These are phyloP conservation scores for Hydropsyche tenuis DNA, from an alignment of 1,140 invertebrate genomes.

Conservation along the genomic window DNA sequence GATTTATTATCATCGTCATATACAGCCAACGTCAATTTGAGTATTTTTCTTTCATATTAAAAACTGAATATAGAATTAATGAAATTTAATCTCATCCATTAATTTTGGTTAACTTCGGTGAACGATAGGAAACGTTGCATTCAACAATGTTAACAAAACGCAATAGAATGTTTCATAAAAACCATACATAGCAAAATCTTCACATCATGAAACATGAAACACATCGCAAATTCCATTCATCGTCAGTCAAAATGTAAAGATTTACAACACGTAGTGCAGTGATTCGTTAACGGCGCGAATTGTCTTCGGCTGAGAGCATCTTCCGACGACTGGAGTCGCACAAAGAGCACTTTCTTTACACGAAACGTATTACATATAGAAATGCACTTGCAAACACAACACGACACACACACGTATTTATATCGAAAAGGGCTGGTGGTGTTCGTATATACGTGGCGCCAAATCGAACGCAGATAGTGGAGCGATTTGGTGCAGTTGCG, in stretches of 20 bases:
- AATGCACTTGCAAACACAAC: not conserved
- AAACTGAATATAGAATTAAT: no score
- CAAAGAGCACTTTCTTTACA: conserved; percentile 13
- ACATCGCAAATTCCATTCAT: not conserved
- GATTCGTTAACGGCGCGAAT: conserved; percentile 35
- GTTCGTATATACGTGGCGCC: not conserved
- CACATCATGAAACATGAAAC: not conserved
- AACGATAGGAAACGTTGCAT: no score
- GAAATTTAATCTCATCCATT: no score
- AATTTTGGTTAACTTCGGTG: no score
- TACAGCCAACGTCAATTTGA: no score
- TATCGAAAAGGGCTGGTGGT: not conserved
- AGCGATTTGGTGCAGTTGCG: conserved; percentile 1
- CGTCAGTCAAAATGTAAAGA: not conserved
- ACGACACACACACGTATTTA: not conserved
- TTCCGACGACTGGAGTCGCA: conserved; percentile 22
- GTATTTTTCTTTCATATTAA: no score
- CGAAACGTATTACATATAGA: no score
- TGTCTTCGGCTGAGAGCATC: conserved; percentile 31
- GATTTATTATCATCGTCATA: no score
- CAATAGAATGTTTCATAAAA: no score
- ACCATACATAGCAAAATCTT: no score
- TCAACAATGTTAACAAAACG: no score
- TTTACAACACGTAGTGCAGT: conserved; percentile 2
- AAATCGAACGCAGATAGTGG: conserved; percentile 23